Percentiles rank a stretch among this genome's conserved stretches.
Conservation (phyloP, 2,888 invertebrate species). For the Epinotia brunnichana region DNA sequence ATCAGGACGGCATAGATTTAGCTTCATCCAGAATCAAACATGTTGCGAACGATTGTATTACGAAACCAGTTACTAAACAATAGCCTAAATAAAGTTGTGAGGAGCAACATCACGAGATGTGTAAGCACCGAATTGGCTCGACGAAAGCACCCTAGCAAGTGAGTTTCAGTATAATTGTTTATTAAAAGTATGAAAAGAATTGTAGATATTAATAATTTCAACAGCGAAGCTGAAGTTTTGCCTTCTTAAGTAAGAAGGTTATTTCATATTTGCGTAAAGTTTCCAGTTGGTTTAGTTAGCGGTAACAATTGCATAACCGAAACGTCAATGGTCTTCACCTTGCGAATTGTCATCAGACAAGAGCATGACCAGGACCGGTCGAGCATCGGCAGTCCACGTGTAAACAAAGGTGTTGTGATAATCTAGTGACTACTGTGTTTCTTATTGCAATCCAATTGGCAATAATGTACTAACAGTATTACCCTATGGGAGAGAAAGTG, state of each 20-base stretch:
- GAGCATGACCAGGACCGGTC: conserved; percentile 51
- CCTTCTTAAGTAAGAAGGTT: background rate
- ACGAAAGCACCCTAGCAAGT: conserved; percentile 85
- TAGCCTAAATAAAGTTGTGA: conserved; percentile 84
- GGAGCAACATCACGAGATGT: conserved; percentile 84
- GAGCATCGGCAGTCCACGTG: conserved; percentile 51
- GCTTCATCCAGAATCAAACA: conserved; percentile 70
- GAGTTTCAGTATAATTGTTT: conserved; percentile 58
- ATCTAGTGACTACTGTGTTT: background rate
- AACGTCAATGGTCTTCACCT: conserved; percentile 72
- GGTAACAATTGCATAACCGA: conserved; percentile 79
- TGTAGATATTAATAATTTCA: conserved; percentile 7
- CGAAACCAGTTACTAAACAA: conserved; percentile 87
- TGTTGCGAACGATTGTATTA: conserved; percentile 89
- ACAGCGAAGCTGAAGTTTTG: conserved; percentile 4
- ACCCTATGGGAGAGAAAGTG: no score
- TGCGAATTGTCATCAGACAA: conserved; percentile 55
- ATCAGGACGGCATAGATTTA: conserved; percentile 72
- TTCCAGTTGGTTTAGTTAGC: conserved; percentile 47
- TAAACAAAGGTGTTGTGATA: conserved; percentile 1
- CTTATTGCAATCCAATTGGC: background rate
- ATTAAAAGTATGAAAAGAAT: conserved; percentile 30
- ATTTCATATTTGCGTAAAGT: conserved; percentile 13
- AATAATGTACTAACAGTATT: background rate
- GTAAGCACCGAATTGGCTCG: conserved; percentile 85